Evolutionary conservation across 2,113 vertebrate species (phyloP).

Genomic region (Rhagologus leucostigma): DNA sequence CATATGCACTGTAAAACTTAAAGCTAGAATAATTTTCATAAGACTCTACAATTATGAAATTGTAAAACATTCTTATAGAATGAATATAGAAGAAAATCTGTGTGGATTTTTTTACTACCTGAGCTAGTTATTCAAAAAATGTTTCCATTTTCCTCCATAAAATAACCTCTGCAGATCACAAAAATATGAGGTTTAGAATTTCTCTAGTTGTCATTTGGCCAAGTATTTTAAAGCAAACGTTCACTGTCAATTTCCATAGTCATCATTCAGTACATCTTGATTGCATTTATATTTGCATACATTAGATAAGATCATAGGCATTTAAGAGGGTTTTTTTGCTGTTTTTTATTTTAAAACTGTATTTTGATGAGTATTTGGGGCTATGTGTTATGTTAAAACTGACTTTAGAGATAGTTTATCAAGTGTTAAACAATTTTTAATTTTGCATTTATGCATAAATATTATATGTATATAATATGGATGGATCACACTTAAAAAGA

Average conservation of each 20-base stretch:
- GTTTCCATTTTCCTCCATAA: neutral
- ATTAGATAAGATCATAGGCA: rapidly evolving
- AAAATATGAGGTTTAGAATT: neutral
- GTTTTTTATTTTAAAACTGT: neutral
- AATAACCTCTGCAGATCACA: neutral
- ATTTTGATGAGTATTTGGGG: neutral
- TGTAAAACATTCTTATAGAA: neutral
- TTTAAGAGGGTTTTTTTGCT: rapidly evolving
- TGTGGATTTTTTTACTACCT: neutral
- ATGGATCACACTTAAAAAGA: neutral
- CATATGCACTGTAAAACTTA: neutral
- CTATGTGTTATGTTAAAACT: neutral
- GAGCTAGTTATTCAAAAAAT: neutral
- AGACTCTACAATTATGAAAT: neutral
- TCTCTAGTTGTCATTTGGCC: neutral
- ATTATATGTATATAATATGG: neutral
- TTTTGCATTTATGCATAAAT: neutral
- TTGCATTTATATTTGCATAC: neutral
- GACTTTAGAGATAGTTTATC: neutral
- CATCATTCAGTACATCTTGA: neutral
- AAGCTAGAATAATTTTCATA: neutral
- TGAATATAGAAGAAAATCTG: neutral
- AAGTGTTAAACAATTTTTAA: neutral
- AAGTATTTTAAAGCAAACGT: neutral
- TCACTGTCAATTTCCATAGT: neutral